Percentiles rank a stretch among this genome's conserved stretches.
Evolutionary conservation across 2,113 vertebrate species (phyloP).

Genomic region (Sus scrofa): T2T-Sscrofa CM000814.6:97144501-97145000

Average conservation of each 20-base stretch:
- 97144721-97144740: not conserved
- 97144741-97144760: not conserved
- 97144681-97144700: not conserved
- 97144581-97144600: slow-evolving; percentile 43
- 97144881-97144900: not conserved
- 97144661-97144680: not conserved
- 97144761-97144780: slow-evolving; percentile 21
- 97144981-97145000: slow-evolving; percentile 31
- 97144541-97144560: slow-evolving; percentile 46
- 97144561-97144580: slow-evolving; percentile 61
- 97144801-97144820: not conserved
- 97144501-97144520: not conserved
- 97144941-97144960: slow-evolving; percentile 60
- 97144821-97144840: slow-evolving; percentile 69
- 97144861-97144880: not conserved
- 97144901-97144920: slow-evolving; percentile 8
- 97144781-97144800: slow-evolving; percentile 24
- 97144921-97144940: slow-evolving; percentile 33
- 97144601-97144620: not conserved
- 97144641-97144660: not conserved
- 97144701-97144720: slow-evolving; percentile 19
- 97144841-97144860: not conserved
- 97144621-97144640: slow-evolving; percentile 53
- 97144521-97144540: slow-evolving; percentile 58
- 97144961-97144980: not conserved